Conservation (phyloP, 2,113 vertebrate genomes). For the Mustelus asterias region DNA sequence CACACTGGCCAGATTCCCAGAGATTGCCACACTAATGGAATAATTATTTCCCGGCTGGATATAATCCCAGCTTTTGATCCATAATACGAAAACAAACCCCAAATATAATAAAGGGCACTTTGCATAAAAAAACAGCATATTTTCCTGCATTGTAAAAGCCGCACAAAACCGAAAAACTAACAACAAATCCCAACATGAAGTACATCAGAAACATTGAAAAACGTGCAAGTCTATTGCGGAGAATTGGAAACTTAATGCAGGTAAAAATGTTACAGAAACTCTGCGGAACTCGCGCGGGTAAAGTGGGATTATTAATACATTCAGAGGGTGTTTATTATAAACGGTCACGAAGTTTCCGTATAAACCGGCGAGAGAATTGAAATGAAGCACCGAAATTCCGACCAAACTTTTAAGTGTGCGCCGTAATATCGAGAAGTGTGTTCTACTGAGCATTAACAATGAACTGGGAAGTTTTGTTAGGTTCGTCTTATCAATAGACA, state of each 20-base stretch:
- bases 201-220: neutral
- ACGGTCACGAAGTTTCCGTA: neutral
- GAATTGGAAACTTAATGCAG: neutral
- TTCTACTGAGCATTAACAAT: neutral
- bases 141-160: neutral
- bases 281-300: neutral
- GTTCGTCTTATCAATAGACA: neutral
- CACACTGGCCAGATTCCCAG: conserved; percentile 24
- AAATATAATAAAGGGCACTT: too few species aligned
- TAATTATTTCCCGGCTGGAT: neutral
- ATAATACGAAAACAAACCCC: neutral
- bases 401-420: neutral
- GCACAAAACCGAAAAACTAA: neutral
- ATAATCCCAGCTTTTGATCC: neutral
- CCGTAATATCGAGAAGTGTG: neutral
- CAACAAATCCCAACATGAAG: neutral
- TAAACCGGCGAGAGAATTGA: neutral
- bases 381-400: neutral
- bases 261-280: neutral
- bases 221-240: neutral
- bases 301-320: neutral
- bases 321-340: neutral
- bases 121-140: neutral
- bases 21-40: conserved; percentile 21
- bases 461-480: neutral